phyloP scores from a whole-genome alignment of 2,888 invertebrate genomes.

The Dasysyrphus albostriatus region DNA sequence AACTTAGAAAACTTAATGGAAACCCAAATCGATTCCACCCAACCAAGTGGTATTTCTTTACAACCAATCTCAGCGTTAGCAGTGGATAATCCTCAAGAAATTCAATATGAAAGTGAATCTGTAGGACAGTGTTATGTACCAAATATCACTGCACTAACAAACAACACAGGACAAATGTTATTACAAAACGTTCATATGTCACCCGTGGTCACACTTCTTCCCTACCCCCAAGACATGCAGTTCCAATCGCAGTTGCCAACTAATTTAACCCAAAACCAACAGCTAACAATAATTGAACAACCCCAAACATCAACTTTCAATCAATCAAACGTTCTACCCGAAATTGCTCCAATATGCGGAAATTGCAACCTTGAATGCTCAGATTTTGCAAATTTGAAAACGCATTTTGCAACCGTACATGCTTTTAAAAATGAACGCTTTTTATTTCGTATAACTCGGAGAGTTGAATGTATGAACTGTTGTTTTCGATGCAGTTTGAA shows the following conservation, averaged over 20 bases:
- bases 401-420: conserved; percentile 39
- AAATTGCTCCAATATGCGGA: conserved; percentile 44
- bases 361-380: conserved; percentile 42
- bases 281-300: neutral
- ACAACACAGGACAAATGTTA: neutral
- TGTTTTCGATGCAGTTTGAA: conserved; percentile 4
- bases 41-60: neutral
- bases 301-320: neutral
- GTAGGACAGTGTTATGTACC: neutral
- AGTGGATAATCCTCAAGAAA: neutral
- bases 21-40: neutral
- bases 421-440: conserved; percentile 35
- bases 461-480: conserved; percentile 42
- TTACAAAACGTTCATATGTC: neutral
- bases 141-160: neutral
- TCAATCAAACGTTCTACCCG: neutral
- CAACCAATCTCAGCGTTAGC: conserved; percentile 17
- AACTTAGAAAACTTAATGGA: conserved; percentile 46
- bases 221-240: neutral
- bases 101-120: neutral
- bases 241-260: neutral
- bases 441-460: conserved; percentile 39
- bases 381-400: conserved; percentile 29
- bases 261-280: neutral
- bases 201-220: neutral